Evolutionary conservation across 2,888 invertebrate species (phyloP).

Genomic region (Parapristionchus giblindavisi): DNA sequence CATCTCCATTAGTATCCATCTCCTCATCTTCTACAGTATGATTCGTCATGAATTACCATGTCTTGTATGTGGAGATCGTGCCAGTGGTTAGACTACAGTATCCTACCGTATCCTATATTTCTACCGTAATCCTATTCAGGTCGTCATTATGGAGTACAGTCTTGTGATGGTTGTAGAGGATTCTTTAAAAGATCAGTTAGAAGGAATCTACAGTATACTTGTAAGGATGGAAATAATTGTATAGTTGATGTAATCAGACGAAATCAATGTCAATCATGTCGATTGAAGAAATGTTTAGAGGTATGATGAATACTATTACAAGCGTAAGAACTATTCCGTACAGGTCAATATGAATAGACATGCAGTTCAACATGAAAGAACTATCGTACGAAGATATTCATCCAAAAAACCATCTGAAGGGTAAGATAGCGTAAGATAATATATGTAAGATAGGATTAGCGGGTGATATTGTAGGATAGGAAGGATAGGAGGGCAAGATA

Average conservation of each 20-base stretch:
- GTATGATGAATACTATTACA: constrained; percentile 77
- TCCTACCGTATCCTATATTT: not conserved
- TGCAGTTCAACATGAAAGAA: constrained; percentile 38
- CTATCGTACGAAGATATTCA: no score
- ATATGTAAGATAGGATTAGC: no score
- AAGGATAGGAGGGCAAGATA: not conserved
- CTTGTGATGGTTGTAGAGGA: constrained; percentile 78
- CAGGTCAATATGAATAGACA: constrained; percentile 55
- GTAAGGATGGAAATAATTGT: constrained; percentile 84
- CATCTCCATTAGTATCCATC: not conserved
- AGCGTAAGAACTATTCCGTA: no score
- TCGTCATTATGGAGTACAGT: constrained; percentile 71
- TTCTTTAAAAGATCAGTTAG: constrained; percentile 89
- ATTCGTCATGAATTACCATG: constrained; percentile 44
- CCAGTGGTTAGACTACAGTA: constrained; percentile 50
- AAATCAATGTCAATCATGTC: constrained; percentile 93
- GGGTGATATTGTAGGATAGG: no score
- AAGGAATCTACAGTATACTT: constrained; percentile 71
- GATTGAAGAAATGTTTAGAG: constrained; percentile 87
- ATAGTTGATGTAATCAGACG: constrained; percentile 88
- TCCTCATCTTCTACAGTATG: constrained; percentile 15
- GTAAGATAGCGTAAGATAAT: no score
- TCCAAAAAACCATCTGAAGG: not conserved
- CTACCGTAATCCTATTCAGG: constrained; percentile 44
- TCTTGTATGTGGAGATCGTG: constrained; percentile 61